These are phyloP conservation scores for Macroteleia sp. DNA, from an alignment of 2,888 invertebrate genomes.

Conservation along the genomic window DNA sequence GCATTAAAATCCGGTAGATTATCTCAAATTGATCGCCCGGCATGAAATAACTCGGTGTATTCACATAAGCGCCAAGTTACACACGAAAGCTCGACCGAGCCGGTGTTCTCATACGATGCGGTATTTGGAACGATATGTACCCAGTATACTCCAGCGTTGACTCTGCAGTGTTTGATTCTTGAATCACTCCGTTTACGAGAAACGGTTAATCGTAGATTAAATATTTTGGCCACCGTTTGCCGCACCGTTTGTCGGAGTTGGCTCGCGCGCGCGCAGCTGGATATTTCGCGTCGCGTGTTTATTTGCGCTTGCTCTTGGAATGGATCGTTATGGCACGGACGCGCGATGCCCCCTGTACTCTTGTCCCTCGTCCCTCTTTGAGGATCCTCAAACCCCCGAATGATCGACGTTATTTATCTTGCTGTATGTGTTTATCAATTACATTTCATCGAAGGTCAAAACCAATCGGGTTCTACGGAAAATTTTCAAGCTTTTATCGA, in stretches of 20 bases:
- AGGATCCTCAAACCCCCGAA: conserved; percentile 43
- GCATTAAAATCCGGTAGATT: too few species aligned
- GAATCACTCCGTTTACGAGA: conserved; percentile 81
- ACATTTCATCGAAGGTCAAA: conserved; percentile 33
- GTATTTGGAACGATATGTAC: conserved; percentile 80
- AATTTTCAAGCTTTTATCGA: conserved; percentile 6
- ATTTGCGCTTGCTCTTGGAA: conserved; percentile 68
- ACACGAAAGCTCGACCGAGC: conserved; percentile 65
- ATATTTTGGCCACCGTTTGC: conserved; percentile 78
- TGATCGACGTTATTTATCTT: conserved; percentile 36
- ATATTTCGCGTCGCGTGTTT: conserved; percentile 64
- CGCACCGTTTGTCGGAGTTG: conserved; percentile 36
- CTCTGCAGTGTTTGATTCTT: conserved; percentile 83
- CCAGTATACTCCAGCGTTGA: conserved; percentile 80
- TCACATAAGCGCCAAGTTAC: conserved; percentile 68
- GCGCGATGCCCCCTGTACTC: too few species aligned
- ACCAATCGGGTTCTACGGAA: background rate
- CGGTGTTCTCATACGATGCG: conserved; percentile 68
- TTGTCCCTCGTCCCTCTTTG: conserved; percentile 24
- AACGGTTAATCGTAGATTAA: conserved; percentile 82
- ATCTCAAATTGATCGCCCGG: conserved; percentile 58
- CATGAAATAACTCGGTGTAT: conserved; percentile 51
- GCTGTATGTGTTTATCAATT: conserved; percentile 40
- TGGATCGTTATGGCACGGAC: conserved; percentile 64
- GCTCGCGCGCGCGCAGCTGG: conserved; percentile 58